phyloP scores from a whole-genome alignment of 53 echinoderm and acorn worm genomes.

The Temnopleurus reevesii region DNA sequence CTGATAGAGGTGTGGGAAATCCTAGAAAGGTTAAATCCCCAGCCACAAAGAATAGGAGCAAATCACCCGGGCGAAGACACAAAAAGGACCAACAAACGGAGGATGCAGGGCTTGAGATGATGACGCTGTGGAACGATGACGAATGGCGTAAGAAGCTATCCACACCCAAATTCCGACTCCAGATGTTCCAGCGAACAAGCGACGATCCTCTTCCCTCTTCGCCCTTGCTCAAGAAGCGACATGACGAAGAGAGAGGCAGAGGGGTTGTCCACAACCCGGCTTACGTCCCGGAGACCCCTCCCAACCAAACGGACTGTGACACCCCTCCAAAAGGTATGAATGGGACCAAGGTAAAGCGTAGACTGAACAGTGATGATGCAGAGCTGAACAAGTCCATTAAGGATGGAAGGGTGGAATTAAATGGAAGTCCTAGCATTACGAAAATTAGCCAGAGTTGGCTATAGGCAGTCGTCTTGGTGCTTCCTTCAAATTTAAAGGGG shows the following conservation, averaged over 20 bases:
- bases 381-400: neutral
- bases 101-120: slow-evolving; percentile 61
- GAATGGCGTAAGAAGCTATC: slow-evolving; percentile 58
- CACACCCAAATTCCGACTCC: slow-evolving; percentile 73
- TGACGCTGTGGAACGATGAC: slow-evolving; percentile 55
- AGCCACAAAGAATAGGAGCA: neutral
- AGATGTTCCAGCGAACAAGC: slow-evolving; percentile 76
- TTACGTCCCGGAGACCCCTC: slow-evolving; percentile 75
- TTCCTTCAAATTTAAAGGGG: too few species aligned
- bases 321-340: neutral
- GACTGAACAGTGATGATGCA: neutral
- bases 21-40: neutral
- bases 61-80: neutral
- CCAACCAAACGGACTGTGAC: neutral
- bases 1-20: neutral
- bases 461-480: neutral
- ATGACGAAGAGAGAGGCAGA: neutral
- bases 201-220: slow-evolving; percentile 70
- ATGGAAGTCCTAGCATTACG: neutral
- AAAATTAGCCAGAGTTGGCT: slow-evolving; percentile 41
- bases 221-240: slow-evolving; percentile 38
- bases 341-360: slow-evolving; percentile 13
- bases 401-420: neutral
- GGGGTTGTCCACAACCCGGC: slow-evolving; percentile 64
- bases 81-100: neutral